These are phyloP conservation scores for Eumeta japonica DNA, from an alignment of 1,140 invertebrate genomes.

Conservation along the genomic window DNA sequence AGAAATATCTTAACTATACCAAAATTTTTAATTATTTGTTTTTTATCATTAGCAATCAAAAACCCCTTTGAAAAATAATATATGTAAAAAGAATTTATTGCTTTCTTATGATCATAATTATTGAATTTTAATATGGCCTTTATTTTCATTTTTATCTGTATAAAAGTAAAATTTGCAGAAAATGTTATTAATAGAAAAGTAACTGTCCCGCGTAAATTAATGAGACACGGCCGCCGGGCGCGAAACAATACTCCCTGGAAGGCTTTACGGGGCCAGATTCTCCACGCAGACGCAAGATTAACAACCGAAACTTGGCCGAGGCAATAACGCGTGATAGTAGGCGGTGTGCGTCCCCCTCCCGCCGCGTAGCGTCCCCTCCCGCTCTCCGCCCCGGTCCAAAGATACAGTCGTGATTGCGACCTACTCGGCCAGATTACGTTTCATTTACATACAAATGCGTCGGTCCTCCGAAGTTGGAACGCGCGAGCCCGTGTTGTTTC, in stretches of 20 bases:
- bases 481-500: constrained; percentile 33
- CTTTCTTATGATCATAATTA: too few relatives aligned
- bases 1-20: too few relatives aligned
- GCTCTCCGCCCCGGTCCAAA: constrained; percentile 3
- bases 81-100: too few relatives aligned
- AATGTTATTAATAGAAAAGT: too few relatives aligned
- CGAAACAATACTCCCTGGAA: neutral
- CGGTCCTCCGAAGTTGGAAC: constrained; percentile 38
- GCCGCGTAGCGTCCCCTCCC: too few relatives aligned
- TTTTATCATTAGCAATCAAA: too few relatives aligned
- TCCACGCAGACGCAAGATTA: neutral
- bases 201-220: constrained; percentile 1
- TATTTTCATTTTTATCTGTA: too few relatives aligned
- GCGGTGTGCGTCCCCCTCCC: neutral
- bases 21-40: too few relatives aligned
- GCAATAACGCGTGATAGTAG: constrained; percentile 1
- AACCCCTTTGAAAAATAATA: too few relatives aligned
- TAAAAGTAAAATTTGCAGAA: too few relatives aligned
- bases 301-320: constrained; percentile 1
- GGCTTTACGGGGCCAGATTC: constrained; percentile 1
- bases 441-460: constrained; percentile 54
- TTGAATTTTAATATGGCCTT: too few relatives aligned
- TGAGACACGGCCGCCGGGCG: neutral
- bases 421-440: constrained; percentile 31
- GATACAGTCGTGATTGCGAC: constrained; percentile 9